Conservation (phyloP, 1,140 invertebrate genomes). For the Hestina assimilis region DNA sequence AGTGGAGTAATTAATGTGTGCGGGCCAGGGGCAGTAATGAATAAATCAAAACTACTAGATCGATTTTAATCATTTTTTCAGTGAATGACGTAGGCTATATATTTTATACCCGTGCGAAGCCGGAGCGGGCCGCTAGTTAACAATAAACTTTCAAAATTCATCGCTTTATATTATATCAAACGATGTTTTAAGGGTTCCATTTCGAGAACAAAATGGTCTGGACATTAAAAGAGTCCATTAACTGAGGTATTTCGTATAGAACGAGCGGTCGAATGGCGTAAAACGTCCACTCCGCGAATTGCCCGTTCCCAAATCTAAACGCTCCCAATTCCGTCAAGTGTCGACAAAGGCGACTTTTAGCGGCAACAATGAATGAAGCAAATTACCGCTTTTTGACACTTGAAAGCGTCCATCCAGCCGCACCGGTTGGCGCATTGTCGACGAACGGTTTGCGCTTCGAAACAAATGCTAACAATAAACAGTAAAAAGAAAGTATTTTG, state of each 20-base stretch:
- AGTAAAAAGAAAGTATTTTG: conserved; percentile 74
- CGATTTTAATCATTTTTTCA: too few species aligned
- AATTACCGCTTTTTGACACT: conserved; percentile 73
- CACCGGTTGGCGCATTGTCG: conserved; percentile 60
- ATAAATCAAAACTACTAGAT: too few species aligned
- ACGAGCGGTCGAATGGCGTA: conserved; percentile 19
- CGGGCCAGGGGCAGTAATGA: too few species aligned
- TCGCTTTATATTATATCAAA: too few species aligned
- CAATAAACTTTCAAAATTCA: too few species aligned
- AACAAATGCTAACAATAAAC: conserved; percentile 74
- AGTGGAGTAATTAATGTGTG: too few species aligned
- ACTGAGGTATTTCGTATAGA: conserved; percentile 30
- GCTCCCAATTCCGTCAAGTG: conserved; percentile 69
- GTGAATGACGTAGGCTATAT: too few species aligned
- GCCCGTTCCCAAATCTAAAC: conserved; percentile 69
- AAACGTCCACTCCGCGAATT: conserved; percentile 66
- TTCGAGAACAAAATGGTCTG: conserved; percentile 11
- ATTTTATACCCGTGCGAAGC: too few species aligned
- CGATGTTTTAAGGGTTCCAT: background rate
- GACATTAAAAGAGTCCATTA: conserved; percentile 49
- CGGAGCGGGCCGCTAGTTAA: too few species aligned
- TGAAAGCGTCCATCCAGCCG: conserved; percentile 66
- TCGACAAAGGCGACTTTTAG: conserved; percentile 72
- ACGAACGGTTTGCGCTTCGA: conserved; percentile 67
- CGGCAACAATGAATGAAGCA: conserved; percentile 71